Evolutionary conservation across 1,140 invertebrate genomes (phyloP), one percentile per base, ranked within the genome.

Genomic region (Yoshiicerus persimilis): DNA sequence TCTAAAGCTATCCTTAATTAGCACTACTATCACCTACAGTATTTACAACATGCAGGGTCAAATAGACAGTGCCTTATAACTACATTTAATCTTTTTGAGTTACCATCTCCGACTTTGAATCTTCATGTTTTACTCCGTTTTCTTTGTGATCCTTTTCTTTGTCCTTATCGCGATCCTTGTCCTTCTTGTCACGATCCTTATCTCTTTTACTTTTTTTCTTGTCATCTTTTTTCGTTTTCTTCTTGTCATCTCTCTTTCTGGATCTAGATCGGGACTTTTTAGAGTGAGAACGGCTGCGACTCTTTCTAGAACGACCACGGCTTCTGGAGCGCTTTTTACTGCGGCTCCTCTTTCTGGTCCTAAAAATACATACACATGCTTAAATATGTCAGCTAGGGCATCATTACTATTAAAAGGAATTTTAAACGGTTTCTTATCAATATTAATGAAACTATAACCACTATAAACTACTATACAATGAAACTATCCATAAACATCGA

Each of bases 241-340:
- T 93, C 0, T 92, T 92, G 75, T 93, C 93, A 16, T 87, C 89
- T 85, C 87, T 64, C 62, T 91, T 88, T 27, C 47, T 87, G 5
- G 93, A 94, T 4, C 93, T 92, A 0, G 94, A 94, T 8, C 94
- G 90, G 0, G 94, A 94, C 20, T 94, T 92, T 88, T 93, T 93
- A 25, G 92, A 94, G 80, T 91, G 92, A 0, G 93, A 94, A 3
- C 92, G 91, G 0, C 93, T 93, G 23, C 90, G 41, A 62, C 93
- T 91, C 2, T 92, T 92, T 36, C 92, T 91, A 77, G 92, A 92
- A 10, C 92, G 92, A 0, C 93, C 92, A 0, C 93, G 93, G 39
- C 94, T 92, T 86, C 93, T 86, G 70, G 91, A 91, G 20, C 92
- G 88, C 36, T 87, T 87, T 41, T 86, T 88, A 77, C 89, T 90